A percentile compares a stretch with the other conserved stretches of the same genome.
These are phyloP conservation scores for Uropetala carovei DNA, from an alignment of 2,888 invertebrate species.

Conservation along the genomic window DNA sequence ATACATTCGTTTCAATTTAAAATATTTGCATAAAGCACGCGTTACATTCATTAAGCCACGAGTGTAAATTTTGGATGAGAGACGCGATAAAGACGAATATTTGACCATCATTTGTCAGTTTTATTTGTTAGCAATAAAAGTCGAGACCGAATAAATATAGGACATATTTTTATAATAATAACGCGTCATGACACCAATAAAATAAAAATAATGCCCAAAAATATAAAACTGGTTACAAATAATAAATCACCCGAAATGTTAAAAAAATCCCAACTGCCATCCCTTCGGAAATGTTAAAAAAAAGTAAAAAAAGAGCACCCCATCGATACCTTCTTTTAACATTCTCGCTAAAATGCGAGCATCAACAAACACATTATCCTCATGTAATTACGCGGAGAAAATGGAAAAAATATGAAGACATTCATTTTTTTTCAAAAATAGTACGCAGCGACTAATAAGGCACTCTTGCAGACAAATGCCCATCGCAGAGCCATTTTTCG, in stretches of 20 bases:
- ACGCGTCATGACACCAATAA: not conserved
- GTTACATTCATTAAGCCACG: not conserved
- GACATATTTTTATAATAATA: not conserved
- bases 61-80: not conserved
- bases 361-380: conserved; percentile 14
- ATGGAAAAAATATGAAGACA: not conserved
- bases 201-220: not conserved
- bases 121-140: not conserved
- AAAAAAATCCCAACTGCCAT: not conserved
- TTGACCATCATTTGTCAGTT: not conserved
- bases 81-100: no score
- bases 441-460: not conserved
- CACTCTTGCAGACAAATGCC: conserved; percentile 6
- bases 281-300: not conserved
- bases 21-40: not conserved
- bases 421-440: not conserved
- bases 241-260: not conserved
- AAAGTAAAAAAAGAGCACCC: not conserved
- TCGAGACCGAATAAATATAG: not conserved
- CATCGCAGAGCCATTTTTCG: not conserved
- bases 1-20: not conserved
- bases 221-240: not conserved
- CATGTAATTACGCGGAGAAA: conserved; percentile 16
- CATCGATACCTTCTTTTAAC: not conserved
- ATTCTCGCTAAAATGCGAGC: not conserved